Percentiles rank a stretch among this genome's conserved stretches.
Evolutionary conservation across 2,113 vertebrate species (phyloP).

Genomic region (Sylvia atricapilla): DNA sequence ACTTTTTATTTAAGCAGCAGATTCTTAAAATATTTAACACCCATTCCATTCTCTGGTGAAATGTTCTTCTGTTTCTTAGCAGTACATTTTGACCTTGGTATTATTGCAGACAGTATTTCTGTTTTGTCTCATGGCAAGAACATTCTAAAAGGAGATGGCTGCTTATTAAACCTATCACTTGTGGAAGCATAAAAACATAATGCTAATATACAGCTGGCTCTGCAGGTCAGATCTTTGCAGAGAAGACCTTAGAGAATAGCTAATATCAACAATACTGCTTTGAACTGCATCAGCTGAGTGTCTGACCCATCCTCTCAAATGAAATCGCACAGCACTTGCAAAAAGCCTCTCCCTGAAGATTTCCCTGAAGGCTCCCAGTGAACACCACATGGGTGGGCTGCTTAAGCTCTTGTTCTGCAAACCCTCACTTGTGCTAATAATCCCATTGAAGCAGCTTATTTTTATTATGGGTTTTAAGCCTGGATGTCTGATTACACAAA

Average conservation of each 20-base stretch:
- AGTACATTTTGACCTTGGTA: background rate
- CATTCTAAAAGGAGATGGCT: background rate
- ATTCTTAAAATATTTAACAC: constrained; percentile 59
- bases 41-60: constrained; percentile 2
- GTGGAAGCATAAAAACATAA: background rate
- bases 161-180: constrained; percentile 39
- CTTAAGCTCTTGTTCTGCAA: background rate
- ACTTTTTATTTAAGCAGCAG: constrained; percentile 29
- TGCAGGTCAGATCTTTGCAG: background rate
- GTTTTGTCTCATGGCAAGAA: background rate
- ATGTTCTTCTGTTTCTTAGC: background rate
- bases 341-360: background rate
- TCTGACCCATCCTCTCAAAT: background rate
- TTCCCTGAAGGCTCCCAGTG: background rate
- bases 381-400: background rate
- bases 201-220: background rate
- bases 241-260: background rate
- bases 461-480: background rate
- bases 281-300: background rate
- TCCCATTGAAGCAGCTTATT: background rate
- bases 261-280: background rate
- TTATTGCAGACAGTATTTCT: constrained; percentile 29
- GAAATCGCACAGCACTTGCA: background rate
- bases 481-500: background rate
- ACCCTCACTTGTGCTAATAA: background rate